Percentiles rank a stretch among this genome's conserved stretches.
These are phyloP conservation scores for Erythrocercus mccallii DNA, from an alignment of 2,113 vertebrate species.

Conservation along the genomic window DNA sequence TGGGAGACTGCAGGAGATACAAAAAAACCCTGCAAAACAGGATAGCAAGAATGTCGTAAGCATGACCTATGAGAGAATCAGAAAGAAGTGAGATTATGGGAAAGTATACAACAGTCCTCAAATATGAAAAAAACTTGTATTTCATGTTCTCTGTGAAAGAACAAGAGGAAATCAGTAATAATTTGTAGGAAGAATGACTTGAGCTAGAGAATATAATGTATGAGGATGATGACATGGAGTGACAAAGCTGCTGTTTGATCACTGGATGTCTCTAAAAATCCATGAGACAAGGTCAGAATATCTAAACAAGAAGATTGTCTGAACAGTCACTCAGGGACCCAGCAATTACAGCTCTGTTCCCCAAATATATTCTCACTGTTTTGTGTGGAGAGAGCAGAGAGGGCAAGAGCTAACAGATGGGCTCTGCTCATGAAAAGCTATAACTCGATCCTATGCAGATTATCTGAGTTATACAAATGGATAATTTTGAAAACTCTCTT, in stretches of 20 bases:
- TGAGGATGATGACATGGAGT: neutral
- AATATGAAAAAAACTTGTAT: neutral
- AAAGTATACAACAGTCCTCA: neutral
- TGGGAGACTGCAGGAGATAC: neutral
- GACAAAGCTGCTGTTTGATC: neutral
- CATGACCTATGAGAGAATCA: neutral
- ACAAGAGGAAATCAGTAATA: neutral
- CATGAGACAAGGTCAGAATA: neutral
- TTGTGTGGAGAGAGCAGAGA: neutral
- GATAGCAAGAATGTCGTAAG: neutral
- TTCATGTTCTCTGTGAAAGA: neutral
- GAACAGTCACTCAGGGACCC: neutral
- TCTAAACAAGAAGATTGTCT: neutral
- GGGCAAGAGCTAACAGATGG: neutral
- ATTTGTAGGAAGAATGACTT: neutral
- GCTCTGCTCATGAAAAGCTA: neutral
- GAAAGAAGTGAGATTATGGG: neutral
- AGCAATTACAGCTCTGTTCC: neutral
- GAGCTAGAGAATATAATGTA: neutral
- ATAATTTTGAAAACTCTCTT: neutral
- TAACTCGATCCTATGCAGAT: neutral
- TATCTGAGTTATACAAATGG: neutral
- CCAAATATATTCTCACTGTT: neutral
- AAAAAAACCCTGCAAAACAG: accelerated
- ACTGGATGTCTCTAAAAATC: neutral